phyloP scores from a whole-genome alignment of 2,113 vertebrate genomes.

The Lophura nycthemera region DNA sequence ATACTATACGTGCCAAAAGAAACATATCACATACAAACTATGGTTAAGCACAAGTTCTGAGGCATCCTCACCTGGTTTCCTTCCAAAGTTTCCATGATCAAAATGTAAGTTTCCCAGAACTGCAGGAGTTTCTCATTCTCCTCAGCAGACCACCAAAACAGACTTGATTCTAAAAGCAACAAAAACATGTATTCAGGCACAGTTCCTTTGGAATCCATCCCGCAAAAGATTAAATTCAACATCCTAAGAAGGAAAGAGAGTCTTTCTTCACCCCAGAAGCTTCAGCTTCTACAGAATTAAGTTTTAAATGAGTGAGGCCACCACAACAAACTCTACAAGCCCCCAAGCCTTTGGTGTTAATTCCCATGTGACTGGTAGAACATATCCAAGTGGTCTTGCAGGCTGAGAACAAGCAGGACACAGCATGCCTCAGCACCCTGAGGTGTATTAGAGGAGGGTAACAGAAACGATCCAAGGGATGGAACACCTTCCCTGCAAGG shows the following conservation, averaged over 20 bases:
- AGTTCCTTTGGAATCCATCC: not conserved
- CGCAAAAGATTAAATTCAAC: not conserved
- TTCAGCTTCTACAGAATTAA: not conserved
- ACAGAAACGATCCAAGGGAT: too few relatives aligned
- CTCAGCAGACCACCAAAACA: conserved; percentile 87
- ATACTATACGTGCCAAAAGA: not conserved
- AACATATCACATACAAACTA: rapidly evolving
- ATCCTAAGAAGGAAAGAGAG: not conserved
- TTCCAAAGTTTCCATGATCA: conserved; percentile 94
- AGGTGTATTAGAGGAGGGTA: too few relatives aligned
- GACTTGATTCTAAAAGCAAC: not conserved
- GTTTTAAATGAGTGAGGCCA: not conserved
- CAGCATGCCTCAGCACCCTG: not conserved
- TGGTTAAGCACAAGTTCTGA: rapidly evolving
- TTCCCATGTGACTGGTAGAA: not conserved
- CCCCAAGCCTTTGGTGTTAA: not conserved
- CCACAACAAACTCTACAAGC: not conserved
- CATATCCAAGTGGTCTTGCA: not conserved
- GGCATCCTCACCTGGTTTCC: conserved; percentile 89
- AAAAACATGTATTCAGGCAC: not conserved
- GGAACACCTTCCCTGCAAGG: too few relatives aligned
- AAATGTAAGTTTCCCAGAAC: conserved; percentile 92
- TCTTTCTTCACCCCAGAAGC: too few relatives aligned
- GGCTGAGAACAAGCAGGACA: not conserved
- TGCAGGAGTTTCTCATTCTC: conserved; percentile 77